Conservation (phyloP, 2,797 vertebrate species). For the Sebastes steindachneri region DNA sequence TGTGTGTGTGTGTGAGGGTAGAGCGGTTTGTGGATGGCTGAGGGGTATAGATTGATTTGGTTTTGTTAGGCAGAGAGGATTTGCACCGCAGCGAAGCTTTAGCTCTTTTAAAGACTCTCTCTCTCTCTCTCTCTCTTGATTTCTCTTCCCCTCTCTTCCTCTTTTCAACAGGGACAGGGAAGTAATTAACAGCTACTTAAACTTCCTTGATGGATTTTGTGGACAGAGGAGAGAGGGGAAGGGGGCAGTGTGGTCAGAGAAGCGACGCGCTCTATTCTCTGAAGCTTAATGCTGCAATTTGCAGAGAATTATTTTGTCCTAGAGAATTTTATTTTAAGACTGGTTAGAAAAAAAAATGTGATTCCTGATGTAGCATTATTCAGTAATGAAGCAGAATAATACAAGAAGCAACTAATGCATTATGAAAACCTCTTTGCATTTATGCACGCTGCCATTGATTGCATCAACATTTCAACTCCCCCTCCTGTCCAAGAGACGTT, state of each 20-base stretch:
- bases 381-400: conserved; percentile 59
- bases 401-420: conserved; percentile 56
- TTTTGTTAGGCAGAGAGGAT: conserved; percentile 72
- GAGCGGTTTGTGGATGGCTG: conserved; percentile 48
- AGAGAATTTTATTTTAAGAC: conserved; percentile 25
- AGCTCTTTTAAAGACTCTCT: conserved; percentile 60
- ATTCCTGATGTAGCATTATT: conserved; percentile 39
- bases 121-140: conserved; percentile 44
- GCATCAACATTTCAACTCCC: conserved; percentile 40
- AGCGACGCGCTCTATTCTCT: conserved; percentile 19
- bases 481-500: background rate
- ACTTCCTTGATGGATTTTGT: conserved; percentile 76
- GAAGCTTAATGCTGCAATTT: conserved; percentile 55
- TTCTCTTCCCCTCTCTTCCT: conserved; percentile 39
- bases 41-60: conserved; percentile 64
- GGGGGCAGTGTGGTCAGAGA: conserved; percentile 32
- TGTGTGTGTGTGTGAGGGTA: conserved; percentile 35
- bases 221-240: conserved; percentile 52
- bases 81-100: conserved; percentile 57
- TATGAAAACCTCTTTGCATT: conserved; percentile 61
- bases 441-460: conserved; percentile 42
- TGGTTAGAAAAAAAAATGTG: conserved; percentile 20
- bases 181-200: conserved; percentile 82
- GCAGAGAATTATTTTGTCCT: conserved; percentile 43
- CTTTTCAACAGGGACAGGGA: conserved; percentile 68